These are phyloP conservation scores for Lepidonotus clava DNA, from an alignment of 2,888 invertebrate species.

Conservation along the genomic window DNA sequence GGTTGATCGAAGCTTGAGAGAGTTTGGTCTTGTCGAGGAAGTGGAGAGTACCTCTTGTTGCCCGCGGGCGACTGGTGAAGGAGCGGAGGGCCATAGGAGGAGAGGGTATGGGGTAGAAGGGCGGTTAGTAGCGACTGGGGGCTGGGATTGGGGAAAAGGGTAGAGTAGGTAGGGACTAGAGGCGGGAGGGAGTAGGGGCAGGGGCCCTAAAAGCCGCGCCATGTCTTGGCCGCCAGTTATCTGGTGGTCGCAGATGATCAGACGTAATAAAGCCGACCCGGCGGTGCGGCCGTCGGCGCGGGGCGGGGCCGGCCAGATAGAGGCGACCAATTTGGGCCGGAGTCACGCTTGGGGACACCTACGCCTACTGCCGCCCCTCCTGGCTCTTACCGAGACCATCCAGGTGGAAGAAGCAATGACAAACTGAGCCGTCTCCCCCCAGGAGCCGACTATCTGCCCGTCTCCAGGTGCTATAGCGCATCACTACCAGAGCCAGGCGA, in stretches of 20 bases:
- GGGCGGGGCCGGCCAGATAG: not conserved
- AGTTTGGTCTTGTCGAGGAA: no score
- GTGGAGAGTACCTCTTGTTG: no score
- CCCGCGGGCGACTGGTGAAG: no score
- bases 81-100: no score
- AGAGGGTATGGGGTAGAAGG: no score
- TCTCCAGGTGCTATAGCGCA: not conserved
- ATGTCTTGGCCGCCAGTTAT: not conserved
- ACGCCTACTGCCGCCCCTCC: not conserved
- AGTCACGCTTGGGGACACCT: constrained; percentile 11
- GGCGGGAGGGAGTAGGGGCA: not conserved
- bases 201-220: not conserved
- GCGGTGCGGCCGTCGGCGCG: not conserved
- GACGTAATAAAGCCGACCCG: not conserved
- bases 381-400: not conserved
- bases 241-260: not conserved
- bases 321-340: not conserved
- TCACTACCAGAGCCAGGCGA: not conserved
- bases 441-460: not conserved
- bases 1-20: no score
- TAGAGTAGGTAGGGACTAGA: not conserved
- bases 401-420: constrained; percentile 24
- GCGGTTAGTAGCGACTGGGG: no score
- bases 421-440: not conserved
- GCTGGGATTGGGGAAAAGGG: no score